Percentiles rank a stretch among this genome's conserved stretches.
Evolutionary conservation across 2,113 vertebrate genomes (phyloP).

Genomic region (Siniperca knerii): DNA sequence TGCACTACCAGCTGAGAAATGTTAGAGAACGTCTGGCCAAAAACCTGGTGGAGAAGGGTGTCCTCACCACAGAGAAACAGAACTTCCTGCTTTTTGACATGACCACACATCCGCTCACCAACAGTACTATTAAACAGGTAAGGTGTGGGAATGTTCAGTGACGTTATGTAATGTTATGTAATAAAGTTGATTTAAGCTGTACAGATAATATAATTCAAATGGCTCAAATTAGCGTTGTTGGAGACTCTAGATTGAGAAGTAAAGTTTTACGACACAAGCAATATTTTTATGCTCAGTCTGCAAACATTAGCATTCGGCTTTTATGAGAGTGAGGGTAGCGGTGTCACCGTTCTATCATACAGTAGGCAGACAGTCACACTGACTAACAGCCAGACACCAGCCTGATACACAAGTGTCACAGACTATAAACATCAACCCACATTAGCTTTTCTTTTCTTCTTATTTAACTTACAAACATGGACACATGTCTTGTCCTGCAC

Average conservation of each 20-base stretch:
- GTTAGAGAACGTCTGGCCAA: conserved; percentile 96
- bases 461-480: no score
- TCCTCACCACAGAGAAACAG: conserved; percentile 98
- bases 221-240: no score
- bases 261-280: no score
- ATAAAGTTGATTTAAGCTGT: background rate
- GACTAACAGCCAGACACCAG: background rate
- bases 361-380: background rate
- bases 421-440: background rate
- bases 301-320: no score
- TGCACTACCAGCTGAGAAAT: conserved; percentile 97
- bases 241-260: no score
- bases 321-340: no score
- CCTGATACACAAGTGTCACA: background rate
- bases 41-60: conserved; percentile 98
- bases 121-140: conserved; percentile 93
- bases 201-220: background rate
- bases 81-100: conserved; percentile 99
- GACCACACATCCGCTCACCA: conserved; percentile 98
- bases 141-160: background rate
- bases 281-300: no score
- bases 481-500: no score
- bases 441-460: no score
- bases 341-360: background rate
- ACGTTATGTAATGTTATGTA: background rate